These are phyloP conservation scores for Rhagium mordax DNA, from an alignment of 2,888 invertebrate species.

Conservation along the genomic window DNA sequence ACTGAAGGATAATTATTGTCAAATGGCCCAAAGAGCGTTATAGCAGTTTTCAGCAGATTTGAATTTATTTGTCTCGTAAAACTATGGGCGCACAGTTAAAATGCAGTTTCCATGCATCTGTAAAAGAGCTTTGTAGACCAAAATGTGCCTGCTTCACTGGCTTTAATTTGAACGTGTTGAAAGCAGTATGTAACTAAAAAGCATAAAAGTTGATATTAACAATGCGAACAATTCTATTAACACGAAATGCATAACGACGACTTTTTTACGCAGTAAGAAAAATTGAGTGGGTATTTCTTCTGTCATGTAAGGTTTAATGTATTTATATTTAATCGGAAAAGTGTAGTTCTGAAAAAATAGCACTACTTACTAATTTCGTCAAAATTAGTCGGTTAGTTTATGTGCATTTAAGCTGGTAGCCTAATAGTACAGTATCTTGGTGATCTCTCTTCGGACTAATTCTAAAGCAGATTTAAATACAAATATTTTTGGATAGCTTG, in stretches of 20 bases:
- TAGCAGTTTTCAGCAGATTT: no score
- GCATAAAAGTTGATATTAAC: constrained; percentile 12
- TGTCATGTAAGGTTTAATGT: not conserved
- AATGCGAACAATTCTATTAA: constrained; percentile 5
- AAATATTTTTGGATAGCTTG: no score
- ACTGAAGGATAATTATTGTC: no score
- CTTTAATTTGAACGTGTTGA: constrained; percentile 9
- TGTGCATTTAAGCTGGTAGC: no score
- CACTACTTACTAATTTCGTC: no score
- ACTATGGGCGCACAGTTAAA: not conserved
- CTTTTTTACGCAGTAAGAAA: constrained; percentile 11
- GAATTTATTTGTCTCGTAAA: not conserved
- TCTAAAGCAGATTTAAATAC: no score
- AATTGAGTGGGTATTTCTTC: constrained; percentile 2
- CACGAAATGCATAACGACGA: constrained; percentile 5
- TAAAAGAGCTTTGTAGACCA: constrained; percentile 4
- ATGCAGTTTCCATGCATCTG: not conserved
- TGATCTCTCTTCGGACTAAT: no score
- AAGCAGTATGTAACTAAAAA: constrained; percentile 2
- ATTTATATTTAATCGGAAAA: constrained; percentile 5
- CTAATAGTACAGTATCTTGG: no score
- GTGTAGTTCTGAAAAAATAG: no score
- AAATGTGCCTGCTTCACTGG: constrained; percentile 9
- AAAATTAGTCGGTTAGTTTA: no score
- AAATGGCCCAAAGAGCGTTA: no score